Base-by-base conservation (phyloP, 2,113 vertebrate species). In the Erythrocebus patas region DNA sequence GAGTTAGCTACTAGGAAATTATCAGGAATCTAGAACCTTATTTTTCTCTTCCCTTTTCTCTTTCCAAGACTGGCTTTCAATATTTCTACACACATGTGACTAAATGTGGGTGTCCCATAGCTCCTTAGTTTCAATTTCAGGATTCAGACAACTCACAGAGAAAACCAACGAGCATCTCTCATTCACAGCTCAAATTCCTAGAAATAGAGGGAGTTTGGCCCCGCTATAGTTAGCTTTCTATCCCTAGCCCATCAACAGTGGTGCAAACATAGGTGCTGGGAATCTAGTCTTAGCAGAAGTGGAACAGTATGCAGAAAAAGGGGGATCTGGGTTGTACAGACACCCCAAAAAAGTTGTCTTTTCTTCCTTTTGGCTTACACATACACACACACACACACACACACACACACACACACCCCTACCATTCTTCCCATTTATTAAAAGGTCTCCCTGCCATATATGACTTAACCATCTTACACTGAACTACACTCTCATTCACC, bases 71-170 rank as follows among this genome's bases (percentile, higher is more conserved):
- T 48, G 59, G 3, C 20, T 75, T 70, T 76, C 32, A 72, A 0
- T 66, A 35, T 48, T 52, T 82, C 66, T 78, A 40, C 23, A 43
- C 32, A 52, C 16, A 48, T 14, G 17, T 64, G 45, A 25, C 50
- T 50, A 92, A 93, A 68, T 80, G 23, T 10, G 78, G n/a, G 17
- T 86, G 30, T 73, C 64, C 32, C 27, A 50, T 5, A 48, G 14
- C 55, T 83, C 17, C 73, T 76, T 64, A 64, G 14, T 85, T 86
- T 82, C 79, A 11, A 48, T 73, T 8, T 35, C 35, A 23, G 73
- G 23, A 25, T 89, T 61, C 79, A 92, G 52, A 92, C 73, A 91
- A 92, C 22, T 66, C 52, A 84, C 23, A 86, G 9, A 68, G 80
- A 68, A 90, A 59, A 68, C 16, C 52, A 88, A 4, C 7, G 70